Percentiles rank a stretch among this genome's conserved stretches.
These are phyloP conservation scores for Heliconius cydno DNA, from an alignment of 2,888 invertebrate genomes.

Conservation along the genomic window DNA sequence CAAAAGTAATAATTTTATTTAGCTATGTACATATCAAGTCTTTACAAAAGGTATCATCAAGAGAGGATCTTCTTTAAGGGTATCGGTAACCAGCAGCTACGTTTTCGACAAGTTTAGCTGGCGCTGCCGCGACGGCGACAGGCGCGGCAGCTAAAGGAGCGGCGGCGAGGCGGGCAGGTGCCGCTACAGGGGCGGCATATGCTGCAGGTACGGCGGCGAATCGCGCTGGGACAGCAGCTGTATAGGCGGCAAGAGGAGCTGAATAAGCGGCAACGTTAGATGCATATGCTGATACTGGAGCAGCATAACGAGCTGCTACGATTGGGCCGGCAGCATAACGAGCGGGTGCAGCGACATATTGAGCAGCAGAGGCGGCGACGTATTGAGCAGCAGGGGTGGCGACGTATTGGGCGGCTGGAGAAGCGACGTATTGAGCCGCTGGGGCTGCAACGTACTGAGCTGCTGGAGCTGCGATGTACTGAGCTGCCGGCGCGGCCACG, in stretches of 20 bases:
- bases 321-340: constrained; percentile 23
- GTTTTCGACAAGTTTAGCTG: constrained; percentile 85
- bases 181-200: constrained; percentile 41
- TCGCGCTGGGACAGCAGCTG: constrained; percentile 35
- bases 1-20: constrained; percentile 49
- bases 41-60: constrained; percentile 63
- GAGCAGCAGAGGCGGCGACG: constrained; percentile 69
- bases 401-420: constrained; percentile 48
- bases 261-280: constrained; percentile 20
- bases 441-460: constrained; percentile 60
- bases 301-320: constrained; percentile 32
- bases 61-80: constrained; percentile 62
- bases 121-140: constrained; percentile 65
- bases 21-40: constrained; percentile 73
- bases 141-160: constrained; percentile 45
- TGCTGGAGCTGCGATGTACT: constrained; percentile 20
- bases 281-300: constrained; percentile 31
- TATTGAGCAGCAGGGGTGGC: constrained; percentile 82
- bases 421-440: constrained; percentile 49
- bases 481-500: constrained; percentile 45
- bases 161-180: constrained; percentile 36
- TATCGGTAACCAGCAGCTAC: constrained; percentile 72
- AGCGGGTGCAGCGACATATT: constrained; percentile 51
- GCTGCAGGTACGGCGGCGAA: constrained; percentile 21
- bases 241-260: constrained; percentile 40